Conservation (phyloP, 2,888 invertebrate species). For the Lamellibrachia columna region DNA sequence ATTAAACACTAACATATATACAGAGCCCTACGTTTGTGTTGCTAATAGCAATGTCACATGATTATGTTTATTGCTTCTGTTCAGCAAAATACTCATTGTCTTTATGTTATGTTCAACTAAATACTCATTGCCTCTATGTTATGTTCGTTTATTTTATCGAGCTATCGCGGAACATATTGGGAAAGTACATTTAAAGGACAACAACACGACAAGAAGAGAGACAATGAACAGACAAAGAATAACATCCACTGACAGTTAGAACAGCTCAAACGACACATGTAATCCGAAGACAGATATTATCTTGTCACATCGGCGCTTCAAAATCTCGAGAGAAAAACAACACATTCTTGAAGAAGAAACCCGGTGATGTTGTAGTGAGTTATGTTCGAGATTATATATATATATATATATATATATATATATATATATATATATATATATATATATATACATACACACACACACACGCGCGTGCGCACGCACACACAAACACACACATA, state of each 20-base stretch:
- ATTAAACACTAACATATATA: not conserved
- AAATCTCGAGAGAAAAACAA: too few relatives aligned
- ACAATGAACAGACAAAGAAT: not conserved
- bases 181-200: not conserved
- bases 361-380: too few relatives aligned
- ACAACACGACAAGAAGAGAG: not conserved
- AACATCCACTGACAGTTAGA: not conserved
- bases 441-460: too few relatives aligned
- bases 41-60: not conserved
- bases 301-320: too few relatives aligned
- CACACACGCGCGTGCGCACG: too few relatives aligned
- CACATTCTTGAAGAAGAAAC: too few relatives aligned
- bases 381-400: too few relatives aligned
- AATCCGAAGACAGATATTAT: too few relatives aligned
- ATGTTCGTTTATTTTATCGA: not conserved
- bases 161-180: not conserved
- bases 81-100: not conserved
- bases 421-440: too few relatives aligned
- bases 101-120: not conserved
- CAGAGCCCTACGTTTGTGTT: not conserved
- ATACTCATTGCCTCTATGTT: not conserved
- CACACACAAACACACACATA: too few relatives aligned
- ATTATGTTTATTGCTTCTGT: not conserved
- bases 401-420: too few relatives aligned
- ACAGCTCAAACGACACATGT: not conserved